Conservation (phyloP, 2,797 vertebrate species). For the Oreonectes daqikongensis region DNA sequence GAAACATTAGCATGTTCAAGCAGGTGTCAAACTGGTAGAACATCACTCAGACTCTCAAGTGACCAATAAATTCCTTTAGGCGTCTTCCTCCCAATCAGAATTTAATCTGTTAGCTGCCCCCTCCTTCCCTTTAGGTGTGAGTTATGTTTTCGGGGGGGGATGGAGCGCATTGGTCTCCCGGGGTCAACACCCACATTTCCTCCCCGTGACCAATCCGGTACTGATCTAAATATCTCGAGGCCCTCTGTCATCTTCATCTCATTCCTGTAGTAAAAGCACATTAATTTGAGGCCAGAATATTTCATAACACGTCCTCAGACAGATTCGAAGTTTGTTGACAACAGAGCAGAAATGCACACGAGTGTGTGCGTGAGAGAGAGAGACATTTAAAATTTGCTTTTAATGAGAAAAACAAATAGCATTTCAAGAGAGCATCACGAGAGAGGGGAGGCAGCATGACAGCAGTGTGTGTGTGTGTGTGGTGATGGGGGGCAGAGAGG, state of each 20-base stretch:
- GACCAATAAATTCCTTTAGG: conserved; percentile 66
- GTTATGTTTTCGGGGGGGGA: conserved; percentile 70
- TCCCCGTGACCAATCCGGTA: conserved; percentile 75
- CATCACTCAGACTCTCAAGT: conserved; percentile 63
- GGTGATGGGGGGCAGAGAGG: conserved; percentile 52
- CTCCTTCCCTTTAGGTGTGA: conserved; percentile 74
- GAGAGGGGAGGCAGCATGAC: conserved; percentile 24
- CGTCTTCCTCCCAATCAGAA: conserved; percentile 75
- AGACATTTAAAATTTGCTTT: conserved; percentile 48
- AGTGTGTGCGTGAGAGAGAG: conserved; percentile 37
- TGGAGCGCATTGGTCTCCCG: conserved; percentile 77
- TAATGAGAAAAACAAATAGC: conserved; percentile 59
- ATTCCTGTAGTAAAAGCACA: conserved; percentile 78
- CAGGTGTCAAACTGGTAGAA: conserved; percentile 54
- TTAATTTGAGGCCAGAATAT: conserved; percentile 81
- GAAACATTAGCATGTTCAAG: conserved; percentile 57
- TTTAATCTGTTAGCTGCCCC: conserved; percentile 80
- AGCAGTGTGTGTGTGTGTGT: conserved; percentile 49
- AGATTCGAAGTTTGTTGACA: conserved; percentile 61
- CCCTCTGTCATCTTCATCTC: conserved; percentile 79
- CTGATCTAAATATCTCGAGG: conserved; percentile 81
- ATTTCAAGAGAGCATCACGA: conserved; percentile 53
- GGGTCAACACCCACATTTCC: conserved; percentile 62
- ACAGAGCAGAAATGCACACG: conserved; percentile 18
- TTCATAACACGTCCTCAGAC: conserved; percentile 68